Evolutionary conservation across 2,888 invertebrate genomes (phyloP), one percentile per base, ranked within the genome.

Genomic region (Trichopria drosophilae): DNA sequence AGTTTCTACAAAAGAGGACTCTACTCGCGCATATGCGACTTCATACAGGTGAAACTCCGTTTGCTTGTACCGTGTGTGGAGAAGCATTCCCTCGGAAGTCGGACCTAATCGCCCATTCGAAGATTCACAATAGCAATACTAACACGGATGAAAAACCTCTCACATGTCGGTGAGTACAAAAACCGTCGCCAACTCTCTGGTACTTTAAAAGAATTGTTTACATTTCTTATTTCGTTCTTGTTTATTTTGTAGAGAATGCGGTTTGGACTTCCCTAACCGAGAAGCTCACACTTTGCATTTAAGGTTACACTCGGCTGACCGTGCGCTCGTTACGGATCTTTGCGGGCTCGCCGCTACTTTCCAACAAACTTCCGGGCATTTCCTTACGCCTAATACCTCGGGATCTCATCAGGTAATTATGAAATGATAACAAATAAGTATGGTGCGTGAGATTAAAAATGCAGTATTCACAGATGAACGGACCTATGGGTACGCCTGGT

Each of bases 1-100:
- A 90, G 78, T 90, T 90, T 77, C 78, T 90, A 62, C 90, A 90
- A 77, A 90, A 90, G 72, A 79, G 90, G 61, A 90, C 90, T 6
- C 79, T 90, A 9, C 82, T 88, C 55, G 84, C 88, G n/a, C 90
- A 90, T 66, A 85, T 88, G 84, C 84, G 87, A 68, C 80, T 87
- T 29, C 88, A 89, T 67, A 87, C 87, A 16, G 87, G 85, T 6
- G 87, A 87, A 66, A 85, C 85, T 36, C 84, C 86, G 1, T 85
- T 85, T 56, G 84, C 87, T 9, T 88, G 88, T 65, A 79, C 86
- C 41, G 86, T 85, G 59, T 88, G 88, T 65, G 88, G 88, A 15
- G 88, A 88, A 73, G 85, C 87, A 10, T 88, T 88, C 73, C 84
- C 85, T 62, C 80, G 83, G 61, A 87, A 87, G 69, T 77, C 81